These are phyloP conservation scores for Coracopsis vasa DNA, from an alignment of 2,113 vertebrate species.

Conservation along the genomic window DNA sequence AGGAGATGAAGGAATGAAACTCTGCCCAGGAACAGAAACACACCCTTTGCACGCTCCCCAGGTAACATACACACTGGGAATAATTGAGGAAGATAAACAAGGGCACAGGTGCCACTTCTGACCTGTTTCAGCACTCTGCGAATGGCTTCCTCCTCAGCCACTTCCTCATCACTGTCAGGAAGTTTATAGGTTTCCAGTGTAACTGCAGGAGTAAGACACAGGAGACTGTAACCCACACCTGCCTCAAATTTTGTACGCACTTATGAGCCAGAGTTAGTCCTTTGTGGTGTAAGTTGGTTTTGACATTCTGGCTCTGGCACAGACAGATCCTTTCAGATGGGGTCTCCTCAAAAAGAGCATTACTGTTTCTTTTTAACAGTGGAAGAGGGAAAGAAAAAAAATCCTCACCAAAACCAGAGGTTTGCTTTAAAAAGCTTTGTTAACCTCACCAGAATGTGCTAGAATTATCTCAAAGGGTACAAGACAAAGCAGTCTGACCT, in stretches of 20 bases:
- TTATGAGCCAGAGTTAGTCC: neutral
- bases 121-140: slow-evolving; percentile 88
- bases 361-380: neutral
- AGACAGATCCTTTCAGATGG: neutral
- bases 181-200: slow-evolving; percentile 79
- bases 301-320: neutral
- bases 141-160: slow-evolving; percentile 87
- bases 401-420: neutral
- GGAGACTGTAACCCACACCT: neutral
- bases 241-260: neutral
- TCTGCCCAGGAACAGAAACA: neutral
- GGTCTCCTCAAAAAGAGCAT: neutral
- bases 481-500: neutral
- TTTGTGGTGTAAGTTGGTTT: neutral
- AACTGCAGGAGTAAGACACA: slow-evolving; percentile 73
- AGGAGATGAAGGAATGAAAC: neutral
- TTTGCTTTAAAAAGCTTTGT: neutral
- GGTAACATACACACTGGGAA: neutral
- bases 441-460: neutral
- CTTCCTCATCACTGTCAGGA: slow-evolving; percentile 91
- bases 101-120: neutral
- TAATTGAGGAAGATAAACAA: neutral
- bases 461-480: neutral
- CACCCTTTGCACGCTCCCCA: neutral
- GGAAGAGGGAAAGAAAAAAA: neutral